Base-by-base conservation (phyloP, 1,140 invertebrate species). In the Temnothorax curvispinosus region DNA sequence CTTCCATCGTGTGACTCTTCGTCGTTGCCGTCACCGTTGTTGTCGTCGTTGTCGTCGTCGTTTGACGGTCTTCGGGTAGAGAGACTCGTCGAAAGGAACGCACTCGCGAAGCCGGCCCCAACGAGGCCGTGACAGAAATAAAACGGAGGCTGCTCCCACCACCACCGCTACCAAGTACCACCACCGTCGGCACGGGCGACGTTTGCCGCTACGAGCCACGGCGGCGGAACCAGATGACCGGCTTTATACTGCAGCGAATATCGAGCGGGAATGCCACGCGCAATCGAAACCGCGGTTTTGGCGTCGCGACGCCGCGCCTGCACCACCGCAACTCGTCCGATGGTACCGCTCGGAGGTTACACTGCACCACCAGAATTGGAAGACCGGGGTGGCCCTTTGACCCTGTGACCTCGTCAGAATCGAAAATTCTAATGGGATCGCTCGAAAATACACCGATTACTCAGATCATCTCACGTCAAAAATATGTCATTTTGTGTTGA, bases 61-160 rank as follows among this genome's bases (percentile, higher is more conserved):
- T 62, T 62, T n/a, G 38, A 44, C 32, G 44, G 6, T 80, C 27
- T 38, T 80, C 52, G 60, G 44, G 21, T 67, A 80, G 54, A 41
- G 9, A 56, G 21, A 65, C 8, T 78, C 32, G 27, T 47, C 62
- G 32, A 41, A 54, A 52, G 15, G n/a, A 69, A 56, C 27, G 56
- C 58, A 52, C 67, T 58, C 32, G 58, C 76, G 64, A 85, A 64
- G 27, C 38, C 80, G 58, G 50, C 47, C 62, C 60, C 84, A 65
- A 72, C 87, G 52, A 74, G 27, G 67, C 74, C 76, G 87, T 86
- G 93, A 94, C 93, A 88, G 92, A 95, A 95, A 95, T 95, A 95
- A 94, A 94, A 93, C 92, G 87, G 89, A 94, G 92, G 89, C 88
- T 87, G 85, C 91, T 93, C 93, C 93, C 90, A 93, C 93, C 85